Percentiles rank a stretch among this genome's conserved stretches.
These are phyloP conservation scores for Apis dorsata DNA, from an alignment of 1,140 invertebrate species.

Conservation along the genomic window DNA sequence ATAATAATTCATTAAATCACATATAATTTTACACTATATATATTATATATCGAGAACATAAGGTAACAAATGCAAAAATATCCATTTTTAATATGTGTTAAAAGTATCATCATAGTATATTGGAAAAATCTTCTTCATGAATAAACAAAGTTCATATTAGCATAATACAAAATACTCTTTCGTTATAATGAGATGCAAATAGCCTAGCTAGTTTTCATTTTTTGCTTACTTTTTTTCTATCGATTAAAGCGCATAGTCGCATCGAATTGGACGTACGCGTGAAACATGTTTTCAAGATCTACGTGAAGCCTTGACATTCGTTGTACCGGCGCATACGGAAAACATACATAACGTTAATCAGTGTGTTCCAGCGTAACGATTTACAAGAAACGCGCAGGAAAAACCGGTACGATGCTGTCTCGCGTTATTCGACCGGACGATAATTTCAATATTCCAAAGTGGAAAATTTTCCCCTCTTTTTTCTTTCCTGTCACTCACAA, in stretches of 20 bases:
- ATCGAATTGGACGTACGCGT: not conserved
- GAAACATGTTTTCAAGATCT: constrained; percentile 15
- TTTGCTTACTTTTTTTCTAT: not conserved
- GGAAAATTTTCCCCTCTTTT: constrained; percentile 9
- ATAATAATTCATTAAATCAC: too few species aligned
- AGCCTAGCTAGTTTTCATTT: not conserved
- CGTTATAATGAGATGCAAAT: too few species aligned
- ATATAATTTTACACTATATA: too few species aligned
- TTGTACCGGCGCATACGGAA: not conserved
- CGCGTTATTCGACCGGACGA: not conserved
- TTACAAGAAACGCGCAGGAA: constrained; percentile 20
- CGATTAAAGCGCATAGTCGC: not conserved
- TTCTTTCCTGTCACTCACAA: not conserved
- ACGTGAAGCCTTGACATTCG: constrained; percentile 31
- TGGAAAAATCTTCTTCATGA: too few species aligned
- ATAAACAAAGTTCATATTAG: too few species aligned
- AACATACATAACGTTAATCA: not conserved
- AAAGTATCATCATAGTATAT: too few species aligned
- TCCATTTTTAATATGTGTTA: too few species aligned
- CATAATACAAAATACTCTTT: too few species aligned
- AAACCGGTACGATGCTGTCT: constrained; percentile 23
- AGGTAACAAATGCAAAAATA: too few species aligned
- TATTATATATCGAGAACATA: too few species aligned
- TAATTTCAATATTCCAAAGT: not conserved
- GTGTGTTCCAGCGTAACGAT: not conserved